These are phyloP conservation scores for Tetragnatha versicolor DNA, from an alignment of 1,140 invertebrate genomes.

Conservation along the genomic window DNA sequence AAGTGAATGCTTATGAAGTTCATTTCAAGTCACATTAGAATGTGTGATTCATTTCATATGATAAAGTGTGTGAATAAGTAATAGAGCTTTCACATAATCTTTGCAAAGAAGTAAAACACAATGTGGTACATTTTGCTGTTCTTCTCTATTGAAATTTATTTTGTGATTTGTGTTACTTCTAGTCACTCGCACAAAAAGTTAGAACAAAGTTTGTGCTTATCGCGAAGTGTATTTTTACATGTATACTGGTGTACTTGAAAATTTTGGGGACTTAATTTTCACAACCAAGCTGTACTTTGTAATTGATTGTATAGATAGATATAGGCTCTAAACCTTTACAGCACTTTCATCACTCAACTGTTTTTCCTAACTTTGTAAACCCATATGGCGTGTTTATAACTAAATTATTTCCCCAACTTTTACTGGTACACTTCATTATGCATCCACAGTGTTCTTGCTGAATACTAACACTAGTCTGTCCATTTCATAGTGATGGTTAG, in stretches of 20 bases:
- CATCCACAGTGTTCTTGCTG: conserved; percentile 49
- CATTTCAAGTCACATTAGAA: conserved; percentile 11
- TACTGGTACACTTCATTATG: conserved; percentile 41
- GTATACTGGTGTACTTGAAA: conserved; percentile 46
- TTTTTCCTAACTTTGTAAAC: conserved; percentile 31
- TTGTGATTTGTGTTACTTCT: conserved; percentile 37
- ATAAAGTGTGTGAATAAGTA: conserved; percentile 20
- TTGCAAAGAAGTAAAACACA: conserved; percentile 35
- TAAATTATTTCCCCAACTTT: conserved; percentile 50
- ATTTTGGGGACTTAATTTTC: conserved; percentile 50
- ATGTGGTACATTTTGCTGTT: conserved; percentile 48
- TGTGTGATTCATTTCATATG: conserved; percentile 17
- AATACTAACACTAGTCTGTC: conserved; percentile 55
- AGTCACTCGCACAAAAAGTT: conserved; percentile 51
- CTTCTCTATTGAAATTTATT: conserved; percentile 37
- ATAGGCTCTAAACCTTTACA: conserved; percentile 29
- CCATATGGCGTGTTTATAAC: conserved; percentile 17
- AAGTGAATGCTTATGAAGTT: conserved; percentile 30
- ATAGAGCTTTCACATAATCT: conserved; percentile 50
- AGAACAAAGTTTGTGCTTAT: conserved; percentile 52
- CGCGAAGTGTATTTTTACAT: conserved; percentile 52
- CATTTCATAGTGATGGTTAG: conserved; percentile 55
- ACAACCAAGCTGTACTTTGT: conserved; percentile 18
- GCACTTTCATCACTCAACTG: conserved; percentile 29
- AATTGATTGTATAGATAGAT: conserved; percentile 27